Percentiles rank a stretch among this genome's conserved stretches.
These are phyloP conservation scores for Paratilapia polleni DNA, from an alignment of 2,113 vertebrate genomes.

Conservation along the genomic window DNA sequence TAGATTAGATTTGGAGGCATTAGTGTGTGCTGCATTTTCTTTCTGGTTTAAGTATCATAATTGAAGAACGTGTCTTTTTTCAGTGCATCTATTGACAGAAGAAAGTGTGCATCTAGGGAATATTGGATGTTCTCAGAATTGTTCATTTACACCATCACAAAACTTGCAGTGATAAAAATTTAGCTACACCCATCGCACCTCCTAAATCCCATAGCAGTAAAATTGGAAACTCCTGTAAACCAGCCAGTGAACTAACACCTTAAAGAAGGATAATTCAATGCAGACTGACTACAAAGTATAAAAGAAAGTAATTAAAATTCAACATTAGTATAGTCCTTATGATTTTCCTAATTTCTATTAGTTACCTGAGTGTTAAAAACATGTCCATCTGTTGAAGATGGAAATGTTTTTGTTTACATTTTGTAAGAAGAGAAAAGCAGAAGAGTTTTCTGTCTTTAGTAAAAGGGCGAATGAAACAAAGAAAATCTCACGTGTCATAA, in stretches of 20 bases:
- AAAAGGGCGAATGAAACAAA: background rate
- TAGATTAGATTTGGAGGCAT: background rate
- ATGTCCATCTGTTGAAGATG: background rate
- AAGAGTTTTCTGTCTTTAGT: background rate
- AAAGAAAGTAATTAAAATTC: background rate
- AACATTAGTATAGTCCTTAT: background rate
- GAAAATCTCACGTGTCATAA: slow-evolving; percentile 77
- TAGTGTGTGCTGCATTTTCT: background rate
- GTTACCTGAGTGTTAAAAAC: background rate
- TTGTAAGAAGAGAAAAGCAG: background rate
- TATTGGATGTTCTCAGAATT: background rate
- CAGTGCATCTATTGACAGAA: background rate
- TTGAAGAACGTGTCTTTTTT: background rate
- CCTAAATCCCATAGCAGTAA: background rate
- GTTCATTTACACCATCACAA: background rate
- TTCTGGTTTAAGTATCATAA: background rate
- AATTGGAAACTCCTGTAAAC: background rate
- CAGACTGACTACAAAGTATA: background rate
- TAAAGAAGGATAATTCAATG: background rate
- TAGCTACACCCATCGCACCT: background rate
- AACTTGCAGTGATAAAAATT: background rate
- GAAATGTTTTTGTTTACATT: background rate
- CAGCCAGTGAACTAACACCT: background rate
- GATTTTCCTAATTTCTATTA: background rate
- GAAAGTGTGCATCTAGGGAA: background rate